Evolutionary conservation across 2,797 vertebrate species (phyloP).

Genomic region (Otus scops): DNA sequence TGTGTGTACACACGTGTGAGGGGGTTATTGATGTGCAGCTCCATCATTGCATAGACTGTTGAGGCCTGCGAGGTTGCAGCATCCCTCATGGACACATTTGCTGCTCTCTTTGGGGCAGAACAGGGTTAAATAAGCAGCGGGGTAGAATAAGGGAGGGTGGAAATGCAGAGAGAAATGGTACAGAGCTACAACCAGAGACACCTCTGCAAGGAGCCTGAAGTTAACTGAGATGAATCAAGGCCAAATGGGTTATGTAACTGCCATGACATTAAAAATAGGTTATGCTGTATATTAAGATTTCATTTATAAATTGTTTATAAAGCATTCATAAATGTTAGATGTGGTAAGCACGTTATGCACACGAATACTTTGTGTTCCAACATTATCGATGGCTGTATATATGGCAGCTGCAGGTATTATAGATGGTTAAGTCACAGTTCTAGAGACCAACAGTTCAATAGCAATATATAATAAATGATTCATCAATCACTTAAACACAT

Average conservation of each 20-base stretch:
- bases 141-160: background rate
- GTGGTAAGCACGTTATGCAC: constrained; percentile 13
- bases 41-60: background rate
- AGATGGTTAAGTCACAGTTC: constrained; percentile 18
- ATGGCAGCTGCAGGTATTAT: background rate
- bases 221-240: constrained; percentile 11
- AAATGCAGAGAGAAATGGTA: background rate
- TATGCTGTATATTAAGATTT: constrained; percentile 29
- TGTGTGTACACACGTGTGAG: rapidly evolving
- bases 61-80: background rate
- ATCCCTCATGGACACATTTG: background rate
- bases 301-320: constrained; percentile 60
- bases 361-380: background rate
- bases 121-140: background rate
- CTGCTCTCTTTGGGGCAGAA: background rate
- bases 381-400: background rate
- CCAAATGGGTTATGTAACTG: constrained; percentile 19
- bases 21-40: background rate
- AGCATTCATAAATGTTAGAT: constrained; percentile 47
- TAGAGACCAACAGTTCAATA: constrained; percentile 27
- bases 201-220: background rate
- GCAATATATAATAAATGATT: constrained; percentile 35
- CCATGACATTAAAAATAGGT: constrained; percentile 24
- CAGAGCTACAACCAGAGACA: background rate
- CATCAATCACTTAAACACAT: constrained; percentile 25